Conservation (phyloP, 2,797 vertebrate genomes). For the Sibirionetta formosa region DNA sequence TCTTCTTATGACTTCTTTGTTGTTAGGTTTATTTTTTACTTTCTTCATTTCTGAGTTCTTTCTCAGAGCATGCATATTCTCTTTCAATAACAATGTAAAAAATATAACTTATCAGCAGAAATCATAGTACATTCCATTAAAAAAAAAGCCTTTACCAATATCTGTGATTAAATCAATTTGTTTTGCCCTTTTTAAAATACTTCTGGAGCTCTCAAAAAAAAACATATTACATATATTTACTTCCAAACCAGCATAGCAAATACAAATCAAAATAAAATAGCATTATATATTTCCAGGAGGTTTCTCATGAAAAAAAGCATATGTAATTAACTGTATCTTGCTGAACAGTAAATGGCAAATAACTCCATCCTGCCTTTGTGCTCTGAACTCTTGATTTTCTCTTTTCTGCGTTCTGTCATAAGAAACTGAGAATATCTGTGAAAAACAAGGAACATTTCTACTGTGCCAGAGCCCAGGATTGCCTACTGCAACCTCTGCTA, state of each 20-base stretch:
- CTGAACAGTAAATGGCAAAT: neutral
- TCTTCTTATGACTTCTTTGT: neutral
- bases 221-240: slow-evolving; percentile 45
- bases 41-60: neutral
- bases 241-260: slow-evolving; percentile 26
- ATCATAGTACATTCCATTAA: slow-evolving; percentile 47
- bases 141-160: slow-evolving; percentile 44
- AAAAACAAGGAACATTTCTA: neutral
- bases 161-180: slow-evolving; percentile 47
- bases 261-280: slow-evolving; percentile 60
- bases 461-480: neutral
- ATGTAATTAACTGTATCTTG: neutral
- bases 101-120: slow-evolving; percentile 33
- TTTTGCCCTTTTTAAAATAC: slow-evolving; percentile 66
- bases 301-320: neutral
- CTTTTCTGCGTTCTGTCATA: neutral
- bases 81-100: slow-evolving; percentile 21
- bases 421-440: neutral
- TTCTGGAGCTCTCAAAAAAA: slow-evolving; percentile 26
- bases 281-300: neutral
- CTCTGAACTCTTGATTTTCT: neutral
- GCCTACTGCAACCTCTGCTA: neutral
- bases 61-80: neutral
- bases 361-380: neutral
- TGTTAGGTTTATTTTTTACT: neutral